Base-by-base conservation (phyloP, 2,113 vertebrate species). In the Sorex araneus region DNA sequence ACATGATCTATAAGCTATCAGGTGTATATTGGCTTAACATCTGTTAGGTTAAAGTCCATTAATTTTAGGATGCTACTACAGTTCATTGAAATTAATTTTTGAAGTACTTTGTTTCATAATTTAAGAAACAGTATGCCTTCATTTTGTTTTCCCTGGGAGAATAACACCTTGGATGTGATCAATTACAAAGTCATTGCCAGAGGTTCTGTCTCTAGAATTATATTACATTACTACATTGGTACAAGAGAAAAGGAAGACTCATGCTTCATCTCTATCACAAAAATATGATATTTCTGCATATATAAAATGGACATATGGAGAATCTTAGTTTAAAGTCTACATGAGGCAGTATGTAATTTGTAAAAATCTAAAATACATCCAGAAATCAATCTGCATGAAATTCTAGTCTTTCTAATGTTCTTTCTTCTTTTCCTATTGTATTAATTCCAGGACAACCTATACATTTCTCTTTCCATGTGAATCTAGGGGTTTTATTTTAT, bases 341-440 rank as follows among this genome's bases (percentile, higher is more conserved):
- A 36, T 66, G 15, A 54, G 5, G 57, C 16, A 63, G 28, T 18
- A 85, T 34, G 16, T 34, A 45, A 40, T 40, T 73, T 67, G 16
- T 69, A 93, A 81, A 81, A 91, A 76, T 89, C 63, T 67, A 19
- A 36, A 47, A 80, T 45, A 43, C 21, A 87, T 85, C 60, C 60
- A 40, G 8, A 60, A 60, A 60, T 23, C 18, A 60, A 30, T 79
- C 32, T 84, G 11, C 40, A 32, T 47, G 45, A 9, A 34, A 89
- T 78, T 50, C 64, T 47, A 27, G 9, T 90, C 13, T 63, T 60
- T 86, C 27, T 67, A 40, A 86, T 81, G 8, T 1, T 11, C 57
- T 19, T 85, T 84, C 21, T n/a, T 89, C n/a, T 84, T 67, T 60
- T 69, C 19, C 27, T 85, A 25, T 30, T 86, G 74, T 85, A 27